Evolutionary conservation across 2,113 vertebrate genomes (phyloP), one percentile per base, ranked within the genome.

Genomic region (Syngnathus floridae): DNA sequence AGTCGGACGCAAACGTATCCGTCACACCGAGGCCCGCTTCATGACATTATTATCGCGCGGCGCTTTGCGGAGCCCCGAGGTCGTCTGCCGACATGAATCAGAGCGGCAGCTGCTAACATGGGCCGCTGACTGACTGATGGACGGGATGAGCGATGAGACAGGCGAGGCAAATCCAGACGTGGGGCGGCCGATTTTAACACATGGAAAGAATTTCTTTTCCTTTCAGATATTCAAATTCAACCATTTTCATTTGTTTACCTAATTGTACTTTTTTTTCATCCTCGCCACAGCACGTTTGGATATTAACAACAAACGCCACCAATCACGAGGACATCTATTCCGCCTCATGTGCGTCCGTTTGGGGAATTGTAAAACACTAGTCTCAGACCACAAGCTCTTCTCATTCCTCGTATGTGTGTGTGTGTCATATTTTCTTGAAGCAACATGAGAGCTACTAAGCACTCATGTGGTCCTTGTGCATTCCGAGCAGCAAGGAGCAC

Each of bases 11-110:
- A 65, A 70, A 67, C 72, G 66, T 72, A 74, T 82, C 64, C 72
- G 83, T 84, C 82, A 85, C 83, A 66, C 62, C 77, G 76, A 74
- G 52, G 64, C 72, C 67, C 64, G 69, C 7, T n/a, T 62, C 49
- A 45, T 69, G 64, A 43, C 79, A 64, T 52, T 52, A 59, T 66
- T 73, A 72, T 66, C 63, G 65, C 70, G 80, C 37, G 60, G 38
- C 19, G 58, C 9, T 45, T 68, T 51, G 62, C 38, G 41, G 61
- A 76, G 66, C 76, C 71, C 68, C 46, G 65, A 49, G 55, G 58
- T 69, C 77, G 61, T 57, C n/a, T 13, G 10, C 56, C 37, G n/a
- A 65, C 56, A 72, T 71, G 48, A 77, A 75, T 62, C 69, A 73
- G 13, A 62, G 37, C 63, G 54, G 70, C 71, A 67, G 71, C 73